phyloP scores from a whole-genome alignment of 2,888 invertebrate species.

The Sphaerophoria rueppellii region DNA sequence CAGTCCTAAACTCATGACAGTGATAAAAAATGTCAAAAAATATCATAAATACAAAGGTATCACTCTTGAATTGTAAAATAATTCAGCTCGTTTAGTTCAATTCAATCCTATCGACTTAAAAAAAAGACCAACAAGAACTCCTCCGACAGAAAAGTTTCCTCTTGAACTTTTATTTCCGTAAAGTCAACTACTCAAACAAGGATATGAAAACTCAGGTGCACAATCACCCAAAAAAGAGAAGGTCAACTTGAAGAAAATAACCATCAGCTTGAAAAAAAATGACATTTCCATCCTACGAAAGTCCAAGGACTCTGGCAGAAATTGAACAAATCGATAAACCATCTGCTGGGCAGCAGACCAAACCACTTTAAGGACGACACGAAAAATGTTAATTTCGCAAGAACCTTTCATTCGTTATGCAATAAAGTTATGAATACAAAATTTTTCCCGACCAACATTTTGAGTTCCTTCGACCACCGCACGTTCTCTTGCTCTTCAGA shows the following conservation, averaged over 20 bases:
- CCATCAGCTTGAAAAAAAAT: neutral
- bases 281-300: neutral
- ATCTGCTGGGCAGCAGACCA: neutral
- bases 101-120: too few species aligned
- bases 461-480: conserved; percentile 39
- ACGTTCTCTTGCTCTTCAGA: neutral
- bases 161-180: neutral
- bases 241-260: neutral
- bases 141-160: conserved; percentile 1
- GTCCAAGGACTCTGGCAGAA: neutral
- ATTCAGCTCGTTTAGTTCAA: too few species aligned
- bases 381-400: conserved; percentile 52
- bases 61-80: too few species aligned
- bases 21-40: too few species aligned
- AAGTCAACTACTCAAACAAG: neutral
- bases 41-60: too few species aligned
- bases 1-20: too few species aligned
- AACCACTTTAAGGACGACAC: neutral
- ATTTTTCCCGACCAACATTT: conserved; percentile 35
- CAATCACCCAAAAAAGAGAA: conserved; percentile 2
- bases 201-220: conserved; percentile 22
- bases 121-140: neutral
- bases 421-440: conserved; percentile 65
- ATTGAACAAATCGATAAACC: conserved; percentile 40
- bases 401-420: conserved; percentile 34